A percentile compares a stretch with the other conserved stretches of the same genome.
Conservation (phyloP, 2,888 invertebrate species). For the Syritta pipiens region DNA sequence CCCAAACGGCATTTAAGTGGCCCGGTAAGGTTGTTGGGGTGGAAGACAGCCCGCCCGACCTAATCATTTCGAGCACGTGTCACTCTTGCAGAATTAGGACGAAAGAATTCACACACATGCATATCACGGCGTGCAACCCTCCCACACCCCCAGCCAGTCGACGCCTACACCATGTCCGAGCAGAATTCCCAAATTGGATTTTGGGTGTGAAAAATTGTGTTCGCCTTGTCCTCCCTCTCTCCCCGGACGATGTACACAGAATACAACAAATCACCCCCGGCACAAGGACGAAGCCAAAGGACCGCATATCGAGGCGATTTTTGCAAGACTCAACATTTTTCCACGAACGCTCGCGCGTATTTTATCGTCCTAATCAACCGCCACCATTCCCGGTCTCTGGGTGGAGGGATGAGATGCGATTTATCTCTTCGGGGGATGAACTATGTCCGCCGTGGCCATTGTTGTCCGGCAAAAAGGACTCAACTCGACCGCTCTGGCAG, state of each 20-base stretch:
- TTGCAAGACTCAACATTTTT: constrained; percentile 66
- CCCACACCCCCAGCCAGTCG: no score
- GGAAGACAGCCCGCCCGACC: constrained; percentile 25
- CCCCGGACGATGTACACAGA: constrained; percentile 21
- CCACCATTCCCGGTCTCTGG: neutral
- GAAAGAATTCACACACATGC: constrained; percentile 8
- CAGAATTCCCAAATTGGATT: constrained; percentile 64
- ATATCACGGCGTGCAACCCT: no score
- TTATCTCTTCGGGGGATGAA: constrained; percentile 65
- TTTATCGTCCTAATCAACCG: constrained; percentile 68
- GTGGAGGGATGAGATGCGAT: constrained; percentile 55
- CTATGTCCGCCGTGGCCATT: constrained; percentile 33
- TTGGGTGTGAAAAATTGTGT: constrained; percentile 65
- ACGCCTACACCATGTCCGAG: constrained; percentile 63
- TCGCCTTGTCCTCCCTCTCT: neutral
- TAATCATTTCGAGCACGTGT: constrained; percentile 67
- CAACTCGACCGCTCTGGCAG: constrained; percentile 27
- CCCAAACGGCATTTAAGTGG: constrained; percentile 59
- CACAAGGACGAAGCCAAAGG: neutral
- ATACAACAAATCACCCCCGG: constrained; percentile 63
- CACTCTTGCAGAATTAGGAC: constrained; percentile 31
- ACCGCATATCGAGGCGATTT: constrained; percentile 42
- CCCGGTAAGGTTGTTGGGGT: constrained; percentile 37
- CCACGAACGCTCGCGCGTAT: constrained; percentile 63
- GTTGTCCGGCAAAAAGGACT: constrained; percentile 32